Evolutionary conservation across 2,797 vertebrate species (phyloP).

Genomic region (Gymnothorax javanicus): DNA sequence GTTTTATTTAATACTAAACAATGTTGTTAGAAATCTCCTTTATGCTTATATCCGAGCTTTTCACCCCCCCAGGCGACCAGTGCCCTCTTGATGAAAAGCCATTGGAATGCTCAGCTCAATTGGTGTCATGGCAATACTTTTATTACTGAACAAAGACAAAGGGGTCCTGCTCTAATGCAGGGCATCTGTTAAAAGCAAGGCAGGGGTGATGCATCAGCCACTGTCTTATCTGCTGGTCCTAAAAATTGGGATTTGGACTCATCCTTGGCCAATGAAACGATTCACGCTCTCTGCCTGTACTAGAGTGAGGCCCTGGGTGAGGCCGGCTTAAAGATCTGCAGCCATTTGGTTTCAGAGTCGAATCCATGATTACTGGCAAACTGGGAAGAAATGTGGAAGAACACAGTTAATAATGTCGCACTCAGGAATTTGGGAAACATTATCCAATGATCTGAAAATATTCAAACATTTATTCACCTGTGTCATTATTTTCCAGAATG

Average conservation of each 20-base stretch:
- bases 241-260: not conserved
- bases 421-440: too few species aligned
- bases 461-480: too few species aligned
- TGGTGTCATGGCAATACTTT: conserved; percentile 39
- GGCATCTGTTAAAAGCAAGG: not conserved
- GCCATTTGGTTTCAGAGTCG: not conserved
- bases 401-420: too few species aligned
- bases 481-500: too few species aligned
- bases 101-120: conserved; percentile 32
- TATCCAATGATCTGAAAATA: too few species aligned
- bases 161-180: conserved; percentile 20
- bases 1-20: too few species aligned
- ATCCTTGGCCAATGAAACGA: not conserved
- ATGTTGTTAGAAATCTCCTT: not conserved
- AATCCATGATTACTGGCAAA: too few species aligned
- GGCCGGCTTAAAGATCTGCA: not conserved
- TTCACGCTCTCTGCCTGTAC: not conserved
- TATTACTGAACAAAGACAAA: conserved; percentile 31
- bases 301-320: not conserved
- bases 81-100: conserved; percentile 33
- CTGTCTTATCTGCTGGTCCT: conserved; percentile 5
- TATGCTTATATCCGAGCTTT: conserved; percentile 22
- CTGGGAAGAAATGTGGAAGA: too few species aligned
- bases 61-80: conserved; percentile 36
- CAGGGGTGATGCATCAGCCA: conserved; percentile 2